Evolutionary conservation across 2,888 invertebrate species (phyloP).

Genomic region (Vandiemenella viatica): DNA sequence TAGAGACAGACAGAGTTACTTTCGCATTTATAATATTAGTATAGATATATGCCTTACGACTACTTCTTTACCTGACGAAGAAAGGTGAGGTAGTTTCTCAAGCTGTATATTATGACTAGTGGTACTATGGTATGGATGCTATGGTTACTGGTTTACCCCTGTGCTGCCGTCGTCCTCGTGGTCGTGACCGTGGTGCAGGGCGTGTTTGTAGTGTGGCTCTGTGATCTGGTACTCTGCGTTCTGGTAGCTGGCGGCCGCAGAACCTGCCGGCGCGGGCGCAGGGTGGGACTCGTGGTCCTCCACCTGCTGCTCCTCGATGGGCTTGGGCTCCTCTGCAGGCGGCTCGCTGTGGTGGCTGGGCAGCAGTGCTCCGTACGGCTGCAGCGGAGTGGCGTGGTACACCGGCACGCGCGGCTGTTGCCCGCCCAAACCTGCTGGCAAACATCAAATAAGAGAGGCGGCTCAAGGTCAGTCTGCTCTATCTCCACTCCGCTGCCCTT

Average conservation of each 20-base stretch:
- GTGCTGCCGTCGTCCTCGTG: neutral
- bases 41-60: no score
- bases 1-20: no score
- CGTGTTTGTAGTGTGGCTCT: neutral
- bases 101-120: no score
- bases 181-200: neutral
- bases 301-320: neutral
- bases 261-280: neutral
- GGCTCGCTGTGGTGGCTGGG: neutral
- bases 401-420: slow-evolving; percentile 11
- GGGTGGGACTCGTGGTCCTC: neutral
- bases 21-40: no score
- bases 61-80: no score
- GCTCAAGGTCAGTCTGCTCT: no score
- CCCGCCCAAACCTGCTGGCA: no score
- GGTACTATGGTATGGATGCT: no score
- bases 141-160: no score
- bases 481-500: no score
- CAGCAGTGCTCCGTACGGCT: slow-evolving; percentile 11
- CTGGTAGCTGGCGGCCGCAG: neutral
- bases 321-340: neutral
- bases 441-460: no score
- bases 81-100: no score
- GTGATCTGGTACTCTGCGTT: neutral
- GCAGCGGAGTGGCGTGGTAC: slow-evolving; percentile 14